Evolutionary conservation across 2,888 invertebrate species (phyloP), one percentile per base, ranked within the genome.

Genomic region (Dioctria linearis): DNA sequence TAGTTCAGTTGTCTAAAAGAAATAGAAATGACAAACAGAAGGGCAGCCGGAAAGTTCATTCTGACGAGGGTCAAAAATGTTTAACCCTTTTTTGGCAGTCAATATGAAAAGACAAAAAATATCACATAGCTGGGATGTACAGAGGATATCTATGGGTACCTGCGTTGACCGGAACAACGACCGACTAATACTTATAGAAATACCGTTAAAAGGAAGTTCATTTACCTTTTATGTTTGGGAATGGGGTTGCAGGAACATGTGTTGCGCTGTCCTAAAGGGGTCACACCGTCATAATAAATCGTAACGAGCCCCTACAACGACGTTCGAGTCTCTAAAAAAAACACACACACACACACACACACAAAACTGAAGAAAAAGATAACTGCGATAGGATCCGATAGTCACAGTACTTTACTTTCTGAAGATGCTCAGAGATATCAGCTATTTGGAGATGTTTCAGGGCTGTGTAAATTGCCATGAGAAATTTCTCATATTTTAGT

Each of bases 171-270:
- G 71, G 54, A 71, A 71, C 71, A 49, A 39, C 25, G 71, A 51
- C 54, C 37, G 25, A 51, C 37, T 3, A 11, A 49, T 51, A 46
- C 25, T 49, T 49, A 40, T 8, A 40, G n/a, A 54, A 67, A 39
- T 71, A 71, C 71, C 71, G 71, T 71, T 71, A 71, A 71, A 71
- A 71, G 71, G 71, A 71, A 71, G 71, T 71, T 71, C 71, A 71
- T 71, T 71, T 71, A 71, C 71, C 71, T 54, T 39, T 69, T 37
- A 49, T n/a, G 57, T 3, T 49, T 3, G 66, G 43, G n/a, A 69
- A 6, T 25, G 49, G 37, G 49, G 49, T 43, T 69, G 69, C 46
- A 6, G 37, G 51, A 69, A 69, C 69, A 69, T 69, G 69, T 69
- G 69, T 69, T 69, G 11, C 51, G 51, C 46, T 57, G n/a, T 57